A percentile compares a stretch with the other conserved stretches of the same genome.
Evolutionary conservation across 2,888 invertebrate genomes (phyloP).

Genomic region (Perdita meconis): DNA sequence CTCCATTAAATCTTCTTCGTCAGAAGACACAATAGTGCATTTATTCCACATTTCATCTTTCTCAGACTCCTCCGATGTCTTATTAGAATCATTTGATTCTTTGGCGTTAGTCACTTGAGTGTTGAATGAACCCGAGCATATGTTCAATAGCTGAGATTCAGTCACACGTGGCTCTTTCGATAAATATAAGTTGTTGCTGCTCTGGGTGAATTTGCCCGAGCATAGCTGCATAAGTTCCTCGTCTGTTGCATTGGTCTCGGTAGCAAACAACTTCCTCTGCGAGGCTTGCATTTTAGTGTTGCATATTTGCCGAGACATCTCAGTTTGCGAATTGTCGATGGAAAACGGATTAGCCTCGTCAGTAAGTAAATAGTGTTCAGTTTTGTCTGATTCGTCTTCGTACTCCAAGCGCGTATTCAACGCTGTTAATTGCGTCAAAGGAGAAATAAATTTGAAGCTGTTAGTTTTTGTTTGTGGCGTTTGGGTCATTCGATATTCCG

Average conservation of each 20-base stretch:
- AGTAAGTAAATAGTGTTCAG: slow-evolving; percentile 24
- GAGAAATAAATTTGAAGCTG: slow-evolving; percentile 83
- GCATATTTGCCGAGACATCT: slow-evolving; percentile 19
- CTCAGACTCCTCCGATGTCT: slow-evolving; percentile 78
- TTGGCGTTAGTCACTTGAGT: slow-evolving; percentile 79
- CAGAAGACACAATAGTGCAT: slow-evolving; percentile 76
- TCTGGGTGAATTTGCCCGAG: slow-evolving; percentile 82
- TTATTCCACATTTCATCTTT: slow-evolving; percentile 53
- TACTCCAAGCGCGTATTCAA: slow-evolving; percentile 66
- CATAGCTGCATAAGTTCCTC: slow-evolving; percentile 86
- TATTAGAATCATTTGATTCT: slow-evolving; percentile 1
- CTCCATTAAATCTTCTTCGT: slow-evolving; percentile 78
- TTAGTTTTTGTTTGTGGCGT: slow-evolving; percentile 69
- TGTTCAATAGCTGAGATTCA: slow-evolving; percentile 79
- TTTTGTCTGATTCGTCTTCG: slow-evolving; percentile 37
- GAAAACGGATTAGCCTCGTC: slow-evolving; percentile 25
- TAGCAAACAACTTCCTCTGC: slow-evolving; percentile 83
- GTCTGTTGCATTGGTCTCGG: slow-evolving; percentile 80
- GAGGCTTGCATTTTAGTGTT: slow-evolving; percentile 67
- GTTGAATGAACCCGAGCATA: slow-evolving; percentile 86
- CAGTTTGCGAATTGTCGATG: slow-evolving; percentile 49
- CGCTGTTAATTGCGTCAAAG: slow-evolving; percentile 84
- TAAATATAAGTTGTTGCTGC: slow-evolving; percentile 26
- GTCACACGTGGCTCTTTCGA: slow-evolving; percentile 52
- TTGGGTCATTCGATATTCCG: slow-evolving; percentile 67